Evolutionary conservation across 2,113 vertebrate species (phyloP), one percentile per base, ranked within the genome.

Genomic region (Lipotes vexillifer): DNA sequence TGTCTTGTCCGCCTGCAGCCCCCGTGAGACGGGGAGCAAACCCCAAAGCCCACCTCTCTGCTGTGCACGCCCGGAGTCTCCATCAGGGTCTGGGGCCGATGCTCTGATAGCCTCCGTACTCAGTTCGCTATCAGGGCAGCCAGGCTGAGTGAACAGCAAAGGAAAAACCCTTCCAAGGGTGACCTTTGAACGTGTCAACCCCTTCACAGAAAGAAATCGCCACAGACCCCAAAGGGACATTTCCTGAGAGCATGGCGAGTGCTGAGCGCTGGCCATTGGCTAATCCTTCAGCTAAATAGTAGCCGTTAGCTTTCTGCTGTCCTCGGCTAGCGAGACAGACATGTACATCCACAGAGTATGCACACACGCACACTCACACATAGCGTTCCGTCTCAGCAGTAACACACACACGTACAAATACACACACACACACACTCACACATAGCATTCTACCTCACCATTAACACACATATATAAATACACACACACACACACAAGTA

Each of bases 251-350:
- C 2, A 2, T 0, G 11, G 31, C 8, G 1, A 69, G 6, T 31
- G 7, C 31, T 8, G 20, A 12, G 46, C 3, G 0, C 55, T 44
- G 57, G 10, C 17, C 11, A 0, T 17, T 1, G 10, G 57, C 80
- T n/a, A 3, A 38, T 11, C 59, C 15, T 6, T 44, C 20, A 23
- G 14, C 55, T 13, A 2, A 29, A 23, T 0, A 0, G 18, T 44
- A 21, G 31, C 15, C 0, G 0, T 33, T 9, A 38, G 41, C 36
- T 12, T 29, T 1, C 55, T 23, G 8, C 4, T 2, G 8, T 4
- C 4, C n/a, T 66, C 0, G 0, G 10, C 44, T 27, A 1, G 18
- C 20, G 33, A n/a, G 52, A 6, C 0, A 29, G 27, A 41, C 23
- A 20, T 18, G 11, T 8, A 10, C 17, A 55, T 2, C 3, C 6